Base-by-base conservation (phyloP, 1,140 invertebrate genomes). In the Trachelipus rathkii region DNA sequence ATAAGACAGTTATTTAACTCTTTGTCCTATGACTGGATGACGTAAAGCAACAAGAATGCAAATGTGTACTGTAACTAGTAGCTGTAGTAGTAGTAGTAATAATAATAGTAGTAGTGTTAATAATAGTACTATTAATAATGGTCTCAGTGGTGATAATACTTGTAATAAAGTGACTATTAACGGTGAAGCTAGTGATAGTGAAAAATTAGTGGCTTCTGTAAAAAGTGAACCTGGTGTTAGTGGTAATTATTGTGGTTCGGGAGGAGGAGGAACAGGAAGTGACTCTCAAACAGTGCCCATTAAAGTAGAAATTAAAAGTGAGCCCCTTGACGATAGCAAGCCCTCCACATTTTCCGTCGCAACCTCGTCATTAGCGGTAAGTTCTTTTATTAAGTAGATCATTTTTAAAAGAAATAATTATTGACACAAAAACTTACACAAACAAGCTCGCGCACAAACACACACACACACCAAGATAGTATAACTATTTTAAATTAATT, bases 171-270 rank as follows among this genome's bases (percentile, higher is more conserved):
- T 53, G 8, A 72, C 75, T 9, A 50, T 81, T 9, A 81, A 81
- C 73, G 80, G 80, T 33, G 77, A 79, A 74, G 80, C 76, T 21
- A 77, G 74, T 21, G 80, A 81, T n/a, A 75, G 77, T 45, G 80
- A 81, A 46, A 79, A 78, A 75, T 33, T 33, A 33, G 33, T 33
- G 33, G 44, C 77, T 21, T 78, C 60, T 66, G 79, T 81, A 53
- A 82, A 77, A 33, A 78, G 72, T 24, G 81, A 82, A 75, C 46
- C 70, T 33, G 76, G 77, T 71, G 74, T 77, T 60, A 76, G 77
- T 15, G 75, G 11, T 13, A 19, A 8, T 60, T 15, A 8, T 15
- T 15, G 11, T 13, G 50, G 50, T 60, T 33, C 33, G 33, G 33
- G 33, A 33, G 33, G 33, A 33, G 33, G 33, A 33, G 33, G 33